Conservation (phyloP, 1,140 invertebrate species). For the Scaptomyza montana region DNA sequence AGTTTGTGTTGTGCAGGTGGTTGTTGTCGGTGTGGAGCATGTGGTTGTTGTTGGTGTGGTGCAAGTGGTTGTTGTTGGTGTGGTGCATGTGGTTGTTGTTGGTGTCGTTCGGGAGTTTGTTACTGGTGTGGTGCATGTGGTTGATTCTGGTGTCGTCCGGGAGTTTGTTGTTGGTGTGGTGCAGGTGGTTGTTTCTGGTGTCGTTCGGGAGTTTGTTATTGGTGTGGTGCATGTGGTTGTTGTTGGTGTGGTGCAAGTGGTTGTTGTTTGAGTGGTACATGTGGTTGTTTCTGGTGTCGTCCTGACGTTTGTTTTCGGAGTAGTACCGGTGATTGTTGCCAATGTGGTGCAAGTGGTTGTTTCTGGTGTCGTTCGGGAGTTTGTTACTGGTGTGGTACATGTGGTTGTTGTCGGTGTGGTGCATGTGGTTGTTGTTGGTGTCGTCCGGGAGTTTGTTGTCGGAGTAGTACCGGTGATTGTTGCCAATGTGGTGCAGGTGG, state of each 20-base stretch:
- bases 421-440: background rate
- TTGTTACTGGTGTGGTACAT: background rate
- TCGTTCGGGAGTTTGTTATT: background rate
- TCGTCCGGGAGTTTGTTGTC: background rate
- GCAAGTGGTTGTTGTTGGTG: too few species aligned
- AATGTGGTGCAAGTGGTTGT: conserved; percentile 2
- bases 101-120: conserved; percentile 13
- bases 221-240: background rate
- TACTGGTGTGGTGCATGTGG: conserved; percentile 18
- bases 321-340: background rate
- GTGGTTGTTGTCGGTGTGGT: conserved; percentile 3
- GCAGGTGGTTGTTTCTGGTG: background rate
- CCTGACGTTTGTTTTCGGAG: background rate
- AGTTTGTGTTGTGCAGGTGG: conserved; percentile 10
- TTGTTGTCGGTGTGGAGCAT: conserved; percentile 15
- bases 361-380: background rate
- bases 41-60: too few species aligned
- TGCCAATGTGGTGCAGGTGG: background rate
- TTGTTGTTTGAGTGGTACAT: background rate
- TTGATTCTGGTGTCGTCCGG: background rate
- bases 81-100: too few species aligned
- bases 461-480: conserved; percentile 1
- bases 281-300: conserved; percentile 10
- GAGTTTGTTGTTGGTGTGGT: conserved; percentile 22
- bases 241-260: background rate